phyloP scores from a whole-genome alignment of 2,888 invertebrate genomes.

The Bimastos eiseni region DNA sequence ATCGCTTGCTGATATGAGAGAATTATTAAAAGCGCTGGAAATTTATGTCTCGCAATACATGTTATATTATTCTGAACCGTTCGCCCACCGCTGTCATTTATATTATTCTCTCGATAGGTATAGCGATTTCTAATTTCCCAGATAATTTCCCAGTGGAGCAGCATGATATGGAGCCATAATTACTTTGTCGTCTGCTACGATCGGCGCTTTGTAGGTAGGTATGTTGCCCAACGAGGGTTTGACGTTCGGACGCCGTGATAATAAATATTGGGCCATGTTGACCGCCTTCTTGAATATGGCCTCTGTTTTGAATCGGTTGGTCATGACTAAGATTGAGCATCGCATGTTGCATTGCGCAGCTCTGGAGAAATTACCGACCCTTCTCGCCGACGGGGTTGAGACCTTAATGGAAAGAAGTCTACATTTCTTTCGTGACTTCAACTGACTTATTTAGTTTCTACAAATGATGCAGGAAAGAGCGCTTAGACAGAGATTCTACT shows the following conservation, averaged over 20 bases:
- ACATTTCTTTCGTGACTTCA: not conserved
- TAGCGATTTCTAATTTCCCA: conserved; percentile 6
- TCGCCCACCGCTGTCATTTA: not conserved
- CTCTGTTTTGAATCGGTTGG: not conserved
- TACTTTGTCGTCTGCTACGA: conserved; percentile 2
- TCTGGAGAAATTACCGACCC: conserved; percentile 4
- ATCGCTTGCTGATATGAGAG: not conserved
- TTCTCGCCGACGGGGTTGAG: not conserved
- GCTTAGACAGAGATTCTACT: not conserved
- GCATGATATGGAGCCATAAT: conserved; percentile 9
- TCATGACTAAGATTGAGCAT: not conserved
- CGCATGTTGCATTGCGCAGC: not conserved
- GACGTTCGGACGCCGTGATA: not conserved
- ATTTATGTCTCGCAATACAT: not conserved
- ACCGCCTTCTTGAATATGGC: not conserved
- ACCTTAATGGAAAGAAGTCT: not conserved
- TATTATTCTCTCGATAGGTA: not conserved
- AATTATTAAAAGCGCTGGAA: not conserved
- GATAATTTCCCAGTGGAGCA: not conserved
- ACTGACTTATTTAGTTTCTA: not conserved
- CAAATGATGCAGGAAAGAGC: not conserved
- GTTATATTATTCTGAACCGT: not conserved
- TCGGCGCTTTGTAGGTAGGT: not conserved
- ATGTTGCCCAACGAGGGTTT: not conserved
- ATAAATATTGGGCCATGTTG: not conserved